Evolutionary conservation across 2,888 invertebrate species (phyloP).

Genomic region (Hedychridium roseum): DNA sequence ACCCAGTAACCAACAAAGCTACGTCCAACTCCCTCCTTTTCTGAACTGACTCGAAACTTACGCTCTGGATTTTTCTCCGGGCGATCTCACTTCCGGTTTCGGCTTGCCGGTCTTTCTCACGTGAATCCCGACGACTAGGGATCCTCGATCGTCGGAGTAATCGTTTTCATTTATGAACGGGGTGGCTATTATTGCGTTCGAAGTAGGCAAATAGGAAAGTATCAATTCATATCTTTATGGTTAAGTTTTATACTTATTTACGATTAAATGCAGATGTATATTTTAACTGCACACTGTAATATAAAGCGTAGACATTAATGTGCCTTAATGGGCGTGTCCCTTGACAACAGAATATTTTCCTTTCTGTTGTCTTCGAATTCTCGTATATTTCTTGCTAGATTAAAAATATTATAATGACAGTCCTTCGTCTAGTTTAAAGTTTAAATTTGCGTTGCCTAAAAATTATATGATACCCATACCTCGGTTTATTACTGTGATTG

Average conservation of each 20-base stretch:
- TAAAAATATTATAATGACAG: neutral
- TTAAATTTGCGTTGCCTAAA: neutral
- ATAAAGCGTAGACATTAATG: neutral
- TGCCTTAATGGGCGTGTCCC: neutral
- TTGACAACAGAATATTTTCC: neutral
- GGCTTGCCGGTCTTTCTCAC: too few species aligned
- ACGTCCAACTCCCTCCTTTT: conserved; percentile 80
- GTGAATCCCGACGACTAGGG: too few species aligned
- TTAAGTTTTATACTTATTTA: neutral
- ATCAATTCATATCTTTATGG: neutral
- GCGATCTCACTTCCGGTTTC: too few species aligned
- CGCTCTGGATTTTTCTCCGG: conserved; percentile 44
- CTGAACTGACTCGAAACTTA: conserved; percentile 69
- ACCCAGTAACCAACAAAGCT: conserved; percentile 69
- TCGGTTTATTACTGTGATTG: neutral
- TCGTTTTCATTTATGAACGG: neutral
- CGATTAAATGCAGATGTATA: neutral
- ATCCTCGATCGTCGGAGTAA: conserved; percentile 10
- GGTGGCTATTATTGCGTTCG: neutral
- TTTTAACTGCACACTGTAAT: neutral
- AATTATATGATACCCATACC: neutral
- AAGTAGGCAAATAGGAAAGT: neutral
- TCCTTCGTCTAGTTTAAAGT: neutral
- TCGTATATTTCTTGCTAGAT: neutral
- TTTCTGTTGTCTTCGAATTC: neutral